These are phyloP conservation scores for Ranitomeya variabilis DNA, from an alignment of 2,113 vertebrate genomes.

Conservation along the genomic window DNA sequence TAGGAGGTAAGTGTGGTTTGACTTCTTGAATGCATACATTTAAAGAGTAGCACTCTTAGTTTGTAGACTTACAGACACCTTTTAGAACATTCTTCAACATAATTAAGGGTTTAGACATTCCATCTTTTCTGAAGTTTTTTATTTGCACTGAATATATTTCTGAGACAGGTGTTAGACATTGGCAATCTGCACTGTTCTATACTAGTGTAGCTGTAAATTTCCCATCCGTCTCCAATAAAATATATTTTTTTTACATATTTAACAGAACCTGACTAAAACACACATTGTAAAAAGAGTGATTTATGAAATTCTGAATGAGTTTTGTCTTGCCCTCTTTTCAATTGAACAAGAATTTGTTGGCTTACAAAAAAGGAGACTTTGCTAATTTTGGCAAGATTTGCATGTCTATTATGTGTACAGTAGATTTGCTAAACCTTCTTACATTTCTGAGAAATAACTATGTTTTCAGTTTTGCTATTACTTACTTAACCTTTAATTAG, in stretches of 20 bases:
- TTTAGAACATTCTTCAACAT: slow-evolving; percentile 23
- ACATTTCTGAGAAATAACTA: too few relatives aligned
- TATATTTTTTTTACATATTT: not conserved
- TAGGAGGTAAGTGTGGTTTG: not conserved
- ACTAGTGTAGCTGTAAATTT: not conserved
- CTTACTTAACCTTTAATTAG: too few relatives aligned
- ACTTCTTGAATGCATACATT: not conserved
- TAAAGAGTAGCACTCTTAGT: not conserved
- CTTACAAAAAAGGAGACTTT: too few relatives aligned
- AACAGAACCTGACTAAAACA: too few relatives aligned
- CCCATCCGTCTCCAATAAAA: slow-evolving; percentile 9
- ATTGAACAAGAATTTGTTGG: too few relatives aligned
- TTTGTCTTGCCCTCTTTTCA: too few relatives aligned
- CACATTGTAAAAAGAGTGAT: too few relatives aligned
- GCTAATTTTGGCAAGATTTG: too few relatives aligned
- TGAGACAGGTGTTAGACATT: not conserved
- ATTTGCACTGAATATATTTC: not conserved
- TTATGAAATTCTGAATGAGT: too few relatives aligned
- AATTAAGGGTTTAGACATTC: slow-evolving; percentile 46
- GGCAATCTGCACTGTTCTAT: not conserved
- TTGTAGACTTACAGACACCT: slow-evolving; percentile 6
- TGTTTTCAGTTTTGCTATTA: too few relatives aligned
- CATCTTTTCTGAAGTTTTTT: not conserved
- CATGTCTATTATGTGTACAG: too few relatives aligned
- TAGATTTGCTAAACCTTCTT: too few relatives aligned